Percentiles rank a stretch among this genome's conserved stretches.
These are phyloP conservation scores for Sipha flava DNA, from an alignment of 1,140 invertebrate genomes.

Conservation along the genomic window DNA sequence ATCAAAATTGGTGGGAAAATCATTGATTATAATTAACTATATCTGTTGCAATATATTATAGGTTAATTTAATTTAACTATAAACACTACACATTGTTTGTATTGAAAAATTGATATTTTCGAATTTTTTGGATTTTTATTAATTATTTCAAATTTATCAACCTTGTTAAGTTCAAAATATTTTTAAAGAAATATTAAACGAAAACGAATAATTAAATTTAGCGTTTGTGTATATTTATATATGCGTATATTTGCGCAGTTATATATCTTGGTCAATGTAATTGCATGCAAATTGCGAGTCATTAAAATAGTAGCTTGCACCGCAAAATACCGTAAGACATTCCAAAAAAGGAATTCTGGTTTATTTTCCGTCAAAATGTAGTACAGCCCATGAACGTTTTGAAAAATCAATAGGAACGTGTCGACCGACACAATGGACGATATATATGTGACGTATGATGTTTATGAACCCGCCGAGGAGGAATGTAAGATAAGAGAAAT, in stretches of 20 bases:
- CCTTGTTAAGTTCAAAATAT: background rate
- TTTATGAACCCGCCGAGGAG: background rate
- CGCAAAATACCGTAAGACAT: background rate
- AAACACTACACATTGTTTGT: no score
- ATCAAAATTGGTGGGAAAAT: no score
- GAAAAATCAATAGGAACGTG: conserved; percentile 22
- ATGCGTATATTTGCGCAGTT: background rate
- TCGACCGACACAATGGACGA: background rate
- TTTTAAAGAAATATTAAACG: background rate
- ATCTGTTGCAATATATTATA: no score
- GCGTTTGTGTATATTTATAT: no score
- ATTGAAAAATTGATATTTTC: no score
- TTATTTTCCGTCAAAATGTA: background rate
- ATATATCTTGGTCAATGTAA: background rate
- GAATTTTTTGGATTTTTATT: no score
- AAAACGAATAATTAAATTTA: background rate
- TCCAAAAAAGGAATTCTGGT: background rate
- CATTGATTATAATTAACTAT: no score
- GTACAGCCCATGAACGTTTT: background rate
- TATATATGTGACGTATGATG: background rate
- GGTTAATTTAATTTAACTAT: no score
- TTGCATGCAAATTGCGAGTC: background rate
- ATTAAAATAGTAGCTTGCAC: background rate
- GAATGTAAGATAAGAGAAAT: background rate
- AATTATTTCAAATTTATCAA: background rate